Base-by-base conservation (phyloP, 1,140 invertebrate genomes). In the Bombyx mandarina region DNA sequence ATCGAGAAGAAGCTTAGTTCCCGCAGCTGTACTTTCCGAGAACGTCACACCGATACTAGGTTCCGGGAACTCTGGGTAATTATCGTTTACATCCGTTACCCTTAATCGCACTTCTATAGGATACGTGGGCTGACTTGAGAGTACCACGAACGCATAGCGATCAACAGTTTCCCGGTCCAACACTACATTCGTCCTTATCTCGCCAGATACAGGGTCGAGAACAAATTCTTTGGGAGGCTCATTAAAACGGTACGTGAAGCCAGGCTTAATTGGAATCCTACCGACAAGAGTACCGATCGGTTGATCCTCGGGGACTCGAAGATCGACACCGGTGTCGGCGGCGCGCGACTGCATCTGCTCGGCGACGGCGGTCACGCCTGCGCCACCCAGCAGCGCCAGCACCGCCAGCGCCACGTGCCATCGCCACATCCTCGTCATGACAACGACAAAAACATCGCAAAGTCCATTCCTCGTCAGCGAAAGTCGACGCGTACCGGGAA, bases 71-170 rank as follows among this genome's bases (percentile, higher is more conserved):
- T 94, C 92, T 0, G 96, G 96, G 35, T 93, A 90, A 86, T 98
- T 96, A 82, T 98, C 96, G 80, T 98, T 98, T 18, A 97, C 90
- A 79, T 98, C 96, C 1, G 93, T 80, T 2, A 98, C 94, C 9
- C 93, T 86, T 60, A 98, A 95, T 59, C 95, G 89, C 8, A 98
- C 96, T 82, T 97, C 96, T 56, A 98, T 96, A 0, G 96, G 96
- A 82, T 97, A 97, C 0, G 96, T 97, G 3, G 96, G 96, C 73
- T 97, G 95, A 74, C 95, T 97, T 8, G 95, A 97, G 12, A 97
- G 88, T 3, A 97, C 93, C 12, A 98, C 96, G 54, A 97, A 89
- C 72, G 97, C 96, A 79, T 96, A 97, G 42, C 94, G 90, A 69
- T 97, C 95, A 52, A 96, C 86, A 5, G 90, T 89, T 78, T 98